Evolutionary conservation across 2,113 vertebrate genomes (phyloP).

Genomic region (Myodes glareolus): DNA sequence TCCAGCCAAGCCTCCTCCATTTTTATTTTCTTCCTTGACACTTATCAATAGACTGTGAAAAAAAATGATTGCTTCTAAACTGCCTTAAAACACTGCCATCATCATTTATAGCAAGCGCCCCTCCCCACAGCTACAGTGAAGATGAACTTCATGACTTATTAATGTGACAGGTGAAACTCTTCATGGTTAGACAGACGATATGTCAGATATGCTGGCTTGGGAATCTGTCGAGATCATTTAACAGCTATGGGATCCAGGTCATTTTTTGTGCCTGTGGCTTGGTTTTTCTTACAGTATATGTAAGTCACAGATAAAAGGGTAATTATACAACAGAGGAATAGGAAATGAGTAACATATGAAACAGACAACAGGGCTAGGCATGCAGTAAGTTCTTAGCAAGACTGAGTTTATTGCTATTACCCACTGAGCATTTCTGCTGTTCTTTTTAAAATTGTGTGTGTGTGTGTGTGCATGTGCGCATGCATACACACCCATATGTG

Average conservation of each 20-base stretch:
- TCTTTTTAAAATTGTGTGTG: background rate
- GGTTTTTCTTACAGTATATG: background rate
- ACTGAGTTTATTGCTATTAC: background rate
- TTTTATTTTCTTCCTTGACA: conserved; percentile 5
- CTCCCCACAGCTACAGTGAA: background rate
- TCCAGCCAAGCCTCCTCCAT: background rate
- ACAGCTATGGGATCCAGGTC: background rate
- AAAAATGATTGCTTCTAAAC: background rate
- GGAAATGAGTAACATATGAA: background rate
- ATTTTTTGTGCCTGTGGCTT: background rate
- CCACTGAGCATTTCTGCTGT: background rate
- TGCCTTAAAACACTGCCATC: background rate
- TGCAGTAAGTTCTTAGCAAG: background rate
- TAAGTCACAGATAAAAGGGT: background rate
- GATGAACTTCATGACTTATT: background rate
- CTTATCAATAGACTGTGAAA: background rate
- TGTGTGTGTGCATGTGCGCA: background rate
- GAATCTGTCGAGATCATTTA: background rate
- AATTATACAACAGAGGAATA: background rate
- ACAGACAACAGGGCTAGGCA: background rate
- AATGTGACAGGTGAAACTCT: background rate
- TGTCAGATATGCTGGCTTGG: background rate
- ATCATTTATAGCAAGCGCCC: background rate
- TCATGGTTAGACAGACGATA: background rate
- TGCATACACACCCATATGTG: background rate